Percentiles rank a stretch among this genome's conserved stretches.
These are phyloP conservation scores for Agriopis marginaria DNA, from an alignment of 2,888 invertebrate genomes.

Conservation along the genomic window DNA sequence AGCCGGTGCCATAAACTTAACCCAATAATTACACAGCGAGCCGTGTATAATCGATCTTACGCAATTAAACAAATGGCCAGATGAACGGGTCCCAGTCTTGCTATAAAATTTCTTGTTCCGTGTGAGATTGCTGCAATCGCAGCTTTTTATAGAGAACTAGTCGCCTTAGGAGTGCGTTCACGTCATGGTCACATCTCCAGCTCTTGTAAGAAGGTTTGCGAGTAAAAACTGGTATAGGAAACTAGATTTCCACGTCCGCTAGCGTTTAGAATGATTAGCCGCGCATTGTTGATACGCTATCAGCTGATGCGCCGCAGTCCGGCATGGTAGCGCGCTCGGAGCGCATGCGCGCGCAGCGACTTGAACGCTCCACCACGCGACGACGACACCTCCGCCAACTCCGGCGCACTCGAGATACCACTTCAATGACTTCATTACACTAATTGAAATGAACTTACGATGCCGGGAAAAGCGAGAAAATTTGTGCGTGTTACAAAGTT, in stretches of 20 bases:
- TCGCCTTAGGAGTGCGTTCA: constrained; percentile 65
- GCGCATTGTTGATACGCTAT: constrained; percentile 83
- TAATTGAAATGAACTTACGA: constrained; percentile 49
- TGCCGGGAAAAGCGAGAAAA: constrained; percentile 69
- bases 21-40: constrained; percentile 58
- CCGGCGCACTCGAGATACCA: constrained; percentile 41
- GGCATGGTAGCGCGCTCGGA: constrained; percentile 78
- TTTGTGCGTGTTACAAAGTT: constrained; percentile 72
- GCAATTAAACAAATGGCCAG: constrained; percentile 70
- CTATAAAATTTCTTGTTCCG: constrained; percentile 75
- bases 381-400: constrained; percentile 41
- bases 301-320: constrained; percentile 83
- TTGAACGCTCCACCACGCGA: constrained; percentile 56
- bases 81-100: constrained; percentile 57
- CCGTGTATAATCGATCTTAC: constrained; percentile 71
- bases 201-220: constrained; percentile 61
- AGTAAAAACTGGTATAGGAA: constrained; percentile 76
- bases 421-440: constrained; percentile 15
- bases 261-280: constrained; percentile 80
- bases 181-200: constrained; percentile 48
- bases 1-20: constrained; percentile 43
- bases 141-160: constrained; percentile 70
- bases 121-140: constrained; percentile 67
- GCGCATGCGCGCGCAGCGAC: constrained; percentile 76
- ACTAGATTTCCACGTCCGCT: constrained; percentile 79